These are phyloP conservation scores for Meda fulgida DNA, from an alignment of 2,797 vertebrate genomes.

Conservation along the genomic window DNA sequence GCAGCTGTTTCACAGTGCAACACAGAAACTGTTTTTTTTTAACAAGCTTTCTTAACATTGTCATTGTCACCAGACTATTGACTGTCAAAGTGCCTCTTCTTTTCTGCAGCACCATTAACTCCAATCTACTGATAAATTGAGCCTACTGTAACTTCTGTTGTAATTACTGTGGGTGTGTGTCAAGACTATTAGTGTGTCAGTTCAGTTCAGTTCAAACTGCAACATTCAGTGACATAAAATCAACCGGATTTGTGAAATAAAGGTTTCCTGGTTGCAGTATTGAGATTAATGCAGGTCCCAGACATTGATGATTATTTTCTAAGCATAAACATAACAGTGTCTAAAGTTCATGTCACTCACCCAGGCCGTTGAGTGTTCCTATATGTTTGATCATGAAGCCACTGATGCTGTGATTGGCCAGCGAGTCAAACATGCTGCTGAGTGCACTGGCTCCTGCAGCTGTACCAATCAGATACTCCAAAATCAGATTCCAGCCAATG, in stretches of 20 bases:
- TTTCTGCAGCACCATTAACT: conserved; percentile 1
- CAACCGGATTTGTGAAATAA: not conserved
- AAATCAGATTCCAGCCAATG: conserved; percentile 97
- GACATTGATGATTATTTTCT: not conserved
- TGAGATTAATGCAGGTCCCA: not conserved
- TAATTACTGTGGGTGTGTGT: not conserved
- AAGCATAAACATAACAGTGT: conserved; percentile 2
- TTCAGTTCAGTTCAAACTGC: not conserved
- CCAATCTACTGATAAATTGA: not conserved
- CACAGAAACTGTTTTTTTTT: conserved; percentile 6
- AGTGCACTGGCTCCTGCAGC: conserved; percentile 94
- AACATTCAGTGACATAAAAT: not conserved
- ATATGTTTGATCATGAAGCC: conserved; percentile 89
- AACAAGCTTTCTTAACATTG: not conserved
- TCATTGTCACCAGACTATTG: not conserved
- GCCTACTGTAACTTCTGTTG: not conserved
- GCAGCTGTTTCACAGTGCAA: not conserved
- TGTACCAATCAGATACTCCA: conserved; percentile 97
- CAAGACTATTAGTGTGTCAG: not conserved
- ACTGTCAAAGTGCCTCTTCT: not conserved
- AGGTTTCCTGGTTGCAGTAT: not conserved
- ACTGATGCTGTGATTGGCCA: conserved; percentile 97
- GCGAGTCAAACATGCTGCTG: conserved; percentile 98
- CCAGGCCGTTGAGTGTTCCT: conserved; percentile 89
- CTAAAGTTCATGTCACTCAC: conserved; percentile 72